Evolutionary conservation across 2,113 vertebrate species (phyloP).

Genomic region (Nipponia nippon): DNA sequence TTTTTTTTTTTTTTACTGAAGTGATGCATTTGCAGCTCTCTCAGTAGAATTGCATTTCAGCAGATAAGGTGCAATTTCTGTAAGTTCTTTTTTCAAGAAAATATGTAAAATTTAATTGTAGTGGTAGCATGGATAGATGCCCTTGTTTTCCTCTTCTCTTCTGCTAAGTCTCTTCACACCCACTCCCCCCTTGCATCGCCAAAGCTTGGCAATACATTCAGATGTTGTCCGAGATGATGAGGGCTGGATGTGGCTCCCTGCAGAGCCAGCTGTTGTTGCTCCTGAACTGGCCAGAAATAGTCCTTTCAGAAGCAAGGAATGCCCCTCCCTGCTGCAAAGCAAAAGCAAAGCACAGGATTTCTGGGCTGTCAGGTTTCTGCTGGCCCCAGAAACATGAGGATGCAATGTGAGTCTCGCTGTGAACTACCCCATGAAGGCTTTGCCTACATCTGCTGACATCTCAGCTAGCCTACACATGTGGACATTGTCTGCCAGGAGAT

Average conservation of each 20-base stretch:
- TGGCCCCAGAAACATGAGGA: conserved; percentile 10
- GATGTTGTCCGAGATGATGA: neutral
- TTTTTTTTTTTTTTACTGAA: neutral
- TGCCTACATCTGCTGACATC: neutral
- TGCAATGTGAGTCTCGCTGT: neutral
- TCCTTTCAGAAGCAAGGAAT: neutral
- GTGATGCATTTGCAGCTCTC: neutral
- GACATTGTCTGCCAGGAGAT: neutral
- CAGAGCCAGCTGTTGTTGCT: neutral
- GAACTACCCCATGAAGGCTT: neutral
- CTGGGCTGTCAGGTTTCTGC: conserved; percentile 1
- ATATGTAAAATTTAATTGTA: neutral
- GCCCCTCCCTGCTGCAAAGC: neutral
- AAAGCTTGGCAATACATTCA: neutral
- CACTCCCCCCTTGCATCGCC: neutral
- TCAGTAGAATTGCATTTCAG: neutral
- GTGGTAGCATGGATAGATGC: neutral
- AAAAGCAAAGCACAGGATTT: neutral
- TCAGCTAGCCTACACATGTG: neutral
- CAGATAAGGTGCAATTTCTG: neutral
- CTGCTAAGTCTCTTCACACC: neutral
- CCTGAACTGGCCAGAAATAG: conserved; percentile 4
- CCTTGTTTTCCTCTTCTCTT: neutral
- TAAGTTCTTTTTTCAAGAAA: neutral
- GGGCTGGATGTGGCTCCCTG: neutral